Base-by-base conservation (phyloP, 2,888 invertebrate species). In the Agrilus cyanescens region DNA sequence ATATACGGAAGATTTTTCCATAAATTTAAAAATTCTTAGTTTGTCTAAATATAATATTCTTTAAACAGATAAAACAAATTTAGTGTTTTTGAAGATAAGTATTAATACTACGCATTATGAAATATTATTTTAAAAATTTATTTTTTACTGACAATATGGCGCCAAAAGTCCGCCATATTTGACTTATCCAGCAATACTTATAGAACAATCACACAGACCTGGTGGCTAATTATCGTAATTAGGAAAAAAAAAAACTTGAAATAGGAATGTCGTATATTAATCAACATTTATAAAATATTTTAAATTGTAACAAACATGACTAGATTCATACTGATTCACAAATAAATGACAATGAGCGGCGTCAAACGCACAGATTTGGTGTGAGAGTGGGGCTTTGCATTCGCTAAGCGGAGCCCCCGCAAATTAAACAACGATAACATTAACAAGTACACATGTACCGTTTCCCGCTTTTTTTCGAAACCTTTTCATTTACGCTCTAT, bases 241-340 rank as follows among this genome's bases (percentile, higher is more conserved):
- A 33, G 20, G 33, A 40, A n/a, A 41, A 42, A 43, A 37, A 41
- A 33, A 20, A 14, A 48, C 43, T 54, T 61, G 67, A 68, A 67
- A 67, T 68, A 68, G 70, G 70, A 70, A 70, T 70, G 70, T 70
- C 67, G 65, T 69, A 68, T 69, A 70, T 68, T 69, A 68, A 66
- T 68, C 68, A 70, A 70, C 69, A 69, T 69, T 69, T 69, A 70
- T 69, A 70, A 70, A 69, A 69, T 70, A 69, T 69, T 68, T 68
- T 66, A 68, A 69, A 67, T 67, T 66, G 68, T 69, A 70, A 70
- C 70, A 70, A 70, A 68, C 68, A 69, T 68, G 68, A 69, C 69
- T 69, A 69, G 68, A 68, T 69, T 67, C 68, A 68, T 69, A 68
- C 66, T 67, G 66, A 66, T 67, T 66, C 64, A 66, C 64, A 66